These are phyloP conservation scores for Bombus superbus DNA, from an alignment of 1,140 invertebrate species.

Conservation along the genomic window DNA sequence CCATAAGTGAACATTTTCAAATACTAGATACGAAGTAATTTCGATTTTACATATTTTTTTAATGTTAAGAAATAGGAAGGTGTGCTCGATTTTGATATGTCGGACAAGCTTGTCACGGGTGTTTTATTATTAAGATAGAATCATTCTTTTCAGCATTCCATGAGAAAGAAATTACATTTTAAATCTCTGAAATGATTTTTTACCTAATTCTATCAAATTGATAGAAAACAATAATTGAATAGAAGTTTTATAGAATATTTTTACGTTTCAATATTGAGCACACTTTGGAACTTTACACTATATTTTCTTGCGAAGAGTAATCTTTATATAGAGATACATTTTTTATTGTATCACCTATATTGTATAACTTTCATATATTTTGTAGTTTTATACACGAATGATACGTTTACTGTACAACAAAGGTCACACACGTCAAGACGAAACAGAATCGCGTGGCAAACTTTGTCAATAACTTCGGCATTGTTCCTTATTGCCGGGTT, in stretches of 20 bases:
- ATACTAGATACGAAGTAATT: conserved; percentile 15
- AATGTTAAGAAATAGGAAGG: conserved; percentile 1
- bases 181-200: background rate
- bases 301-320: conserved; percentile 36
- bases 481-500: conserved; percentile 63
- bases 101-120: background rate
- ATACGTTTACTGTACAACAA: conserved; percentile 32
- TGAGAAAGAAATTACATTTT: background rate
- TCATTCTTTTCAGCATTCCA: background rate
- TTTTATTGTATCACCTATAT: conserved; percentile 37
- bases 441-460: conserved; percentile 13
- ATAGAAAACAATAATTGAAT: background rate
- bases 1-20: conserved; percentile 9
- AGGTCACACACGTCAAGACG: background rate
- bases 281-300: conserved; percentile 7
- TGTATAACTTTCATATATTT: conserved; percentile 43
- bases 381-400: conserved; percentile 36
- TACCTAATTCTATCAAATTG: background rate
- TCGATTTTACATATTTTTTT: conserved; percentile 29
- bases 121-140: background rate
- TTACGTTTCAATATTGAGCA: conserved; percentile 43
- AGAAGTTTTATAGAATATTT: background rate
- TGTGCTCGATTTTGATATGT: conserved; percentile 33
- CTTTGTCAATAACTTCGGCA: conserved; percentile 28
- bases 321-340: conserved; percentile 50